These are phyloP conservation scores for Amphiura filiformis DNA, from an alignment of 35 echinoderm and acorn worm species.

Conservation along the genomic window DNA sequence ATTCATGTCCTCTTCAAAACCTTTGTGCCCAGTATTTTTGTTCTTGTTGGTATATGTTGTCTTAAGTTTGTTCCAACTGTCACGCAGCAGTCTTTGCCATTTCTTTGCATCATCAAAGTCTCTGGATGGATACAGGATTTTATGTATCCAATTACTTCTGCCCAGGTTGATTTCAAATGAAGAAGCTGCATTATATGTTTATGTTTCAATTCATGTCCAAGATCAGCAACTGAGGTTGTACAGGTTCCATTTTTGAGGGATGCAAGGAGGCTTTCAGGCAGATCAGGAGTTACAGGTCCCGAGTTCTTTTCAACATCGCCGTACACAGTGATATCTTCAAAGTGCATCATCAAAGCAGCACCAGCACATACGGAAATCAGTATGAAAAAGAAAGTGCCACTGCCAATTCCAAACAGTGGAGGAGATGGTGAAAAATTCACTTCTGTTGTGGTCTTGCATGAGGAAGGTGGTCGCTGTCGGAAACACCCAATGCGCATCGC, in stretches of 20 bases:
- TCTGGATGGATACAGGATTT: background rate
- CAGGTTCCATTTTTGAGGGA: constrained; percentile 3
- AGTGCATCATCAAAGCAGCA: background rate
- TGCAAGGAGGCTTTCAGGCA: background rate
- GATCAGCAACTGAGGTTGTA: background rate
- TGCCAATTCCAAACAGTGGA: background rate
- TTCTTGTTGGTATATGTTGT: background rate
- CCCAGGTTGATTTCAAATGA: no score
- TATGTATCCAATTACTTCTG: background rate
- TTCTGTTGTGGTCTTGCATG: background rate
- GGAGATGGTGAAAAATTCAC: background rate
- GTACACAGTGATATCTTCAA: background rate
- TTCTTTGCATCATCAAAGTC: background rate
- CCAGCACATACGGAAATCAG: background rate
- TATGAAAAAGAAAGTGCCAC: background rate
- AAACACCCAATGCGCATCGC: background rate
- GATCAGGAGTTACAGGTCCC: background rate
- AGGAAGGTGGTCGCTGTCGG: background rate
- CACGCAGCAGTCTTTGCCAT: background rate
- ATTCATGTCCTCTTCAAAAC: constrained; percentile 11
- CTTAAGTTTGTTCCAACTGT: constrained; percentile 10
- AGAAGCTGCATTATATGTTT: constrained; percentile 12
- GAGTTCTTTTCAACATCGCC: constrained; percentile 1
- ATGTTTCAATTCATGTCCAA: background rate
- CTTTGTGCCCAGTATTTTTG: background rate